phyloP scores from a whole-genome alignment of 2,113 vertebrate species.

The Ophthalmolycus amberensis region DNA sequence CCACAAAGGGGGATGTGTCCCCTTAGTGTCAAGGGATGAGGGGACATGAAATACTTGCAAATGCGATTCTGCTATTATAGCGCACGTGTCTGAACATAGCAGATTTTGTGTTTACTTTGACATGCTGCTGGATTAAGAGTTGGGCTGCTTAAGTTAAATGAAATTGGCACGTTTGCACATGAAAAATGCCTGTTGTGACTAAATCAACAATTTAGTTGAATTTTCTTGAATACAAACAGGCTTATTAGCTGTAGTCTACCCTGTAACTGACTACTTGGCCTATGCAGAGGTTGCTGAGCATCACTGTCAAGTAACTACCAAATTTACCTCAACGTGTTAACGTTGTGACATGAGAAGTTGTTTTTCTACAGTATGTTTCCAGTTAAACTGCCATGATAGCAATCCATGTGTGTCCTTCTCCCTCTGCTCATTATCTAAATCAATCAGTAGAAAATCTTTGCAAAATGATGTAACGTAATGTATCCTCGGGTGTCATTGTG shows the following conservation, averaged over 20 bases:
- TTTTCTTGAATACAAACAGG: neutral
- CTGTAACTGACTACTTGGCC: neutral
- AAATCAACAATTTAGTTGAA: neutral
- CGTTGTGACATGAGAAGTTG: neutral
- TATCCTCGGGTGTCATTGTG: neutral
- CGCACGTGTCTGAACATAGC: neutral
- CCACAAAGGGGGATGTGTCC: constrained; percentile 1
- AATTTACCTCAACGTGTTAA: neutral
- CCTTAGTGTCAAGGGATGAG: neutral
- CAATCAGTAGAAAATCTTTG: neutral
- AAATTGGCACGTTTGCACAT: neutral
- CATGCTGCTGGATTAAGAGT: neutral
- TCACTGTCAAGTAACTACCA: neutral
- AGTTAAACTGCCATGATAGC: neutral
- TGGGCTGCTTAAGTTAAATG: neutral
- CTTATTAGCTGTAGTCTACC: neutral
- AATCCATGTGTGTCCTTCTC: neutral
- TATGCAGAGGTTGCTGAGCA: neutral
- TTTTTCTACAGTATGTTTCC: neutral
- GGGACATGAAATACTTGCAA: neutral
- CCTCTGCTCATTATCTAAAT: neutral
- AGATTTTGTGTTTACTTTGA: neutral
- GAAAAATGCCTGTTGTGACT: neutral
- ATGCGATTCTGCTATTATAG: neutral
- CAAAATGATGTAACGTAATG: neutral